A percentile compares a stretch with the other conserved stretches of the same genome.
Evolutionary conservation across 2,797 vertebrate species (phyloP).

Genomic region (Capromys pilorides): DNA sequence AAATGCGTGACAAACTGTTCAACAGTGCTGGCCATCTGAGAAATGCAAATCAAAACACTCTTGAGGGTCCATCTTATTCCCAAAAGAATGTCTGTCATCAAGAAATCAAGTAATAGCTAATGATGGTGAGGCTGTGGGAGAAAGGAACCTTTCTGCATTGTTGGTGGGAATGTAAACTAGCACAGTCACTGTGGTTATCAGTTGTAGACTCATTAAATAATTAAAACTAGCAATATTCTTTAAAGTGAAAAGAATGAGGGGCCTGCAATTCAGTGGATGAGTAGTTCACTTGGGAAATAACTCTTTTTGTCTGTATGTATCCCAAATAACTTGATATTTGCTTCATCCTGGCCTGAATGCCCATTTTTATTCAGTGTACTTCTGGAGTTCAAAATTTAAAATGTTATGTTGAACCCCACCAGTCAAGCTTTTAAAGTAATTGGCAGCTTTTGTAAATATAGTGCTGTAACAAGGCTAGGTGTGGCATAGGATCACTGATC

Average conservation of each 20-base stretch:
- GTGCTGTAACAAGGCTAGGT: slow-evolving; percentile 51
- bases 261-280: not conserved
- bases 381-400: not conserved
- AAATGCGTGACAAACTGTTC: not conserved
- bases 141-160: not conserved
- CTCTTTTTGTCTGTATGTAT: not conserved
- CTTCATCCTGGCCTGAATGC: not conserved
- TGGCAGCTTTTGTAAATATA: slow-evolving; percentile 58
- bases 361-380: slow-evolving; percentile 42
- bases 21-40: not conserved
- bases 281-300: not conserved
- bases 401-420: not conserved
- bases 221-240: not conserved
- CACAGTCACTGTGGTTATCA: not conserved
- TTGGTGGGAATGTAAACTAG: not conserved
- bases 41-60: not conserved
- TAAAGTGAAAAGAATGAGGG: slow-evolving; percentile 10
- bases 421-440: slow-evolving; percentile 58
- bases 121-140: not conserved
- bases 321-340: slow-evolving; percentile 22
- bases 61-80: not conserved
- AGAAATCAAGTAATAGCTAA: not conserved
- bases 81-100: not conserved
- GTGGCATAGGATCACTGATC: slow-evolving; percentile 50
- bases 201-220: not conserved